Base-by-base conservation (phyloP, 2,888 invertebrate species). In the Caenorhabditis becei region DNA sequence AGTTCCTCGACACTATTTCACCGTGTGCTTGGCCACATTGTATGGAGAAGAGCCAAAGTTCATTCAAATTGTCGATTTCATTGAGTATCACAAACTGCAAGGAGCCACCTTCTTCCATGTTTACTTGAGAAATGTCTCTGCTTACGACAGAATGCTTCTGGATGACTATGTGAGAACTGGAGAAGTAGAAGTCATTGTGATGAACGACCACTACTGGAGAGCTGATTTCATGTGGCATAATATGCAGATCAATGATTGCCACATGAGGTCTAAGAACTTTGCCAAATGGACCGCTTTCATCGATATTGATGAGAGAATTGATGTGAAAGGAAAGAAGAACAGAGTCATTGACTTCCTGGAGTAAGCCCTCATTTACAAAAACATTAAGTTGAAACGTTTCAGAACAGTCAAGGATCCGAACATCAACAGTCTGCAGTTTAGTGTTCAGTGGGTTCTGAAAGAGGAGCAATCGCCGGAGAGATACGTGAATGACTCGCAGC, bases 31-130 rank as follows among this genome's bases (percentile, higher is more conserved):
- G 47, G 67, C 80, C 1, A 20, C 80, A 8, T 7, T 77, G 3
- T 71, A 77, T 47, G 80, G 77, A 5, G 66, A 59, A 1, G 80
- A 80, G 35, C 66, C 70, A 14, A 80, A 80, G 18, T 80, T 67
- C 10, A n/a, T 77, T 2, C 80, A 77, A 37, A 80, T 80, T 14
- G 71, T 66, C 3, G 80, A 80, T 8, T 80, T 80, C 24, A 63
- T 80, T 23, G 80, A 80, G 23, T 49, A 80, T 23, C 56, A 80
- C 54, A 75, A 71, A n/a, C n/a, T n/a, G n/a, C n/a, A n/a, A n/a
- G n/a, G n/a, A n/a, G n/a, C n/a, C n/a, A n/a, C n/a, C n/a, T n/a
- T n/a, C n/a, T n/a, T n/a, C n/a, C n/a, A n/a, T n/a, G n/a, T n/a
- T n/a, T n/a, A n/a, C n/a, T n/a, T n/a, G n/a, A n/a, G n/a, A n/a